Evolutionary conservation across 2,113 vertebrate species (phyloP), one percentile per base, ranked within the genome.

Genomic region (Gopherus flavomarginatus): DNA sequence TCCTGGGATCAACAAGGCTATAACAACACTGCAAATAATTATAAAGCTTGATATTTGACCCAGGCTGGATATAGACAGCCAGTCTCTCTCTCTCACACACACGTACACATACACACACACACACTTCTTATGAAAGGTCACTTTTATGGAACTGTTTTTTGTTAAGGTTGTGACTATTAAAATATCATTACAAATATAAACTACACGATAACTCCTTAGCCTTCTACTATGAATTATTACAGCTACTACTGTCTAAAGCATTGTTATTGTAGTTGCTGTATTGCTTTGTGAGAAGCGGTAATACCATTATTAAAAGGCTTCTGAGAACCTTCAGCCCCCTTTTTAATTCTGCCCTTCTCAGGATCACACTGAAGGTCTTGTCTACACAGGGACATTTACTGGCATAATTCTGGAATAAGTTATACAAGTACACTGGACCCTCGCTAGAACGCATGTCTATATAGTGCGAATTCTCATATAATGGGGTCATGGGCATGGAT

Each of bases 261-360:
- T 29, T 72, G 42, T 44, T 77, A 53, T n/a, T 26, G 72, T 49
- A 72, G 83, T 59, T n/a, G 35, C 50, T 17, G 0, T 35, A 1
- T 42, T 49, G 52, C 89, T 14, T 42, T 21, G 79, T 79, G 27
- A 9, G 26, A 1, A 0, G 9, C 26, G 0, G 0, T 24, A 77
- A 79, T 29, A 85, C 75, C 0, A 0, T 69, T 93, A 57, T 0
- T 0, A 19, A 72, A 79, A 65, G 31, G 13, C 31, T 65, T 65
- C 59, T 31, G 0, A 2, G 38, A 22, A 14, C 6, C 56, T 47
- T 24, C 17, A 81, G 47, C 11, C 19, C 84, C 11, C 19, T n/a
- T 5, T 8, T 54, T 0, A 1, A 10, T 3, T 7, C 72, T 14
- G 59, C 24, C 49, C 21, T 44, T 54, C 53, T 38, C 24, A 0